Percentiles rank a stretch among this genome's conserved stretches.
Conservation (phyloP, 92 coral and sea anemone genomes). For the Epizoanthus illoricatus region DNA sequence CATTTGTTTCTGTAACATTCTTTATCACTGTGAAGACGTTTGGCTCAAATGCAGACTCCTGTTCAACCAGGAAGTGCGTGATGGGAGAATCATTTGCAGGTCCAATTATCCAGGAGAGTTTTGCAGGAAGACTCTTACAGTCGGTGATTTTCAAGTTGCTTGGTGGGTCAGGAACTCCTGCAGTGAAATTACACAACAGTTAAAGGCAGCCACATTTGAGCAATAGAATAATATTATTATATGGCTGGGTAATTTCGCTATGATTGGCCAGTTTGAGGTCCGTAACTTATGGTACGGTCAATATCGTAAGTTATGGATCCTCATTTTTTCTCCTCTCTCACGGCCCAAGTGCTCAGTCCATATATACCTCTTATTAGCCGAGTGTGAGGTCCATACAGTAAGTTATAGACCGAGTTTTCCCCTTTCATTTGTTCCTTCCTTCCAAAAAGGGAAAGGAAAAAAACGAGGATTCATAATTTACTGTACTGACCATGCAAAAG, state of each 20-base stretch:
- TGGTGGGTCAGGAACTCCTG: conserved; percentile 71
- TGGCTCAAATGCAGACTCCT: conserved; percentile 53
- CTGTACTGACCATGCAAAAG: too few species aligned
- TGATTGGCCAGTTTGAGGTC: background rate
- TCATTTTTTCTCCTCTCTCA: too few species aligned
- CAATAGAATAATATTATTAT: background rate
- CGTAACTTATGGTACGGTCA: too few species aligned
- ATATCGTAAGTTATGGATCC: too few species aligned
- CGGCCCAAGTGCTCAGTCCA: too few species aligned
- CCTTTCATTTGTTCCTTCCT: too few species aligned
- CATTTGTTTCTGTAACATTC: conserved; percentile 52
- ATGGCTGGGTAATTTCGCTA: background rate
- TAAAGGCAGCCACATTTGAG: too few species aligned
- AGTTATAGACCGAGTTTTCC: too few species aligned
- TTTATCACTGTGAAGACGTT: conserved; percentile 42
- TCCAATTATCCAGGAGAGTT: conserved; percentile 64
- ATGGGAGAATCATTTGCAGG: conserved; percentile 65
- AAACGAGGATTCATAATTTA: too few species aligned
- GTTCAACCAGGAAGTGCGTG: conserved; percentile 72
- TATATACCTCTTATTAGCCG: too few species aligned
- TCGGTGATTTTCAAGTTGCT: conserved; percentile 37
- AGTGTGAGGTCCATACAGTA: too few species aligned
- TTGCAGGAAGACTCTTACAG: conserved; percentile 59
- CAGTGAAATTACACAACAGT: background rate
- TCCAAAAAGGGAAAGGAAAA: too few species aligned